Evolutionary conservation across 2,797 vertebrate genomes (phyloP).

Genomic region (Moxostoma hubbsi): DNA sequence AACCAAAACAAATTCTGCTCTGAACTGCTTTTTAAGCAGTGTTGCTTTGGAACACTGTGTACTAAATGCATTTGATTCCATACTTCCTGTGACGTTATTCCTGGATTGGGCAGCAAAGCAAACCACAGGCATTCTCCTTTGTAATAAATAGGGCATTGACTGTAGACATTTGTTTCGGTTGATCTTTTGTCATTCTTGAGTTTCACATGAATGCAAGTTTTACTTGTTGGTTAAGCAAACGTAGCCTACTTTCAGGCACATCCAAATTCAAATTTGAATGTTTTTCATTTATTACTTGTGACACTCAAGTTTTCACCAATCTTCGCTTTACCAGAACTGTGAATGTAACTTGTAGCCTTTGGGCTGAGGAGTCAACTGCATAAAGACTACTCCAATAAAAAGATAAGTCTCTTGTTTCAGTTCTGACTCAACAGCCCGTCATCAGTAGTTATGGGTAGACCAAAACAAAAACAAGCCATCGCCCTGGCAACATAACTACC

Average conservation of each 20-base stretch:
- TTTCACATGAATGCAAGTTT: no score
- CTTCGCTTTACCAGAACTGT: background rate
- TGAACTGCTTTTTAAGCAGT: background rate
- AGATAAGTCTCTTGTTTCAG: conserved; percentile 7
- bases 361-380: background rate
- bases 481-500: conserved; percentile 41
- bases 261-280: background rate
- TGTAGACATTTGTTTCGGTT: background rate
- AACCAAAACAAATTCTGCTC: background rate
- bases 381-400: background rate
- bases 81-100: conserved; percentile 35
- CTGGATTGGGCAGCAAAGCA: background rate
- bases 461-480: conserved; percentile 30
- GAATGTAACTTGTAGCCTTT: background rate
- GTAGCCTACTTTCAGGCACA: background rate
- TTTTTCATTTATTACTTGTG: background rate
- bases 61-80: conserved; percentile 16
- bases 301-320: background rate
- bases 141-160: background rate
- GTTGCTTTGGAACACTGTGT: background rate
- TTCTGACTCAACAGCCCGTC: conserved; percentile 23
- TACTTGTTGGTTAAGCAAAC: background rate
- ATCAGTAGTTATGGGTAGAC: background rate
- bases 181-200: background rate
- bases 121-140: conserved; percentile 18